A percentile compares a stretch with the other conserved stretches of the same genome.
Conservation (phyloP, 2,113 vertebrate species). For the Suricata suricatta region DNA sequence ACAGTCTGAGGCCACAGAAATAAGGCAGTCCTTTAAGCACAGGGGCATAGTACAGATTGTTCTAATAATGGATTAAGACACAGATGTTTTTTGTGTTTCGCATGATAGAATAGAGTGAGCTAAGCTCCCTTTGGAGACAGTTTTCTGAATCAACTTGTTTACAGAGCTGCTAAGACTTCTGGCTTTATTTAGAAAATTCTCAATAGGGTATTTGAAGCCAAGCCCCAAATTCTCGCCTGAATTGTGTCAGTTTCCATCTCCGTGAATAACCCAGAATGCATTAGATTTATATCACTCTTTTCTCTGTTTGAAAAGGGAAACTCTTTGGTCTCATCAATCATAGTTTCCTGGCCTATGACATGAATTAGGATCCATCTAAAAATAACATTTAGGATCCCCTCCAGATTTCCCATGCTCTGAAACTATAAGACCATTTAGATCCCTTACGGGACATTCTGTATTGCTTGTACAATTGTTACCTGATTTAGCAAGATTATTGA, state of each 20-base stretch:
- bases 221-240: slow-evolving; percentile 60
- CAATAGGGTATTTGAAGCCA: slow-evolving; percentile 63
- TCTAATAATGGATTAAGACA: slow-evolving; percentile 70
- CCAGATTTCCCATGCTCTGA: slow-evolving; percentile 22
- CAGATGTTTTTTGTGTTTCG: slow-evolving; percentile 69
- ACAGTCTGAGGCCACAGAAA: not conserved
- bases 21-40: not conserved
- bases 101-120: slow-evolving; percentile 52
- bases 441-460: not conserved
- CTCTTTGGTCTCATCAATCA: not conserved
- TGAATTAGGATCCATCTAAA: slow-evolving; percentile 16
- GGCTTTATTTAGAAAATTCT: slow-evolving; percentile 79
- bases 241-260: slow-evolving; percentile 63
- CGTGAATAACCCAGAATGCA: slow-evolving; percentile 45
- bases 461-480: not conserved
- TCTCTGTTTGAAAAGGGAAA: slow-evolving; percentile 56
- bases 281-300: slow-evolving; percentile 23
- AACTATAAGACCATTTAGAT: slow-evolving; percentile 13
- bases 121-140: slow-evolving; percentile 47
- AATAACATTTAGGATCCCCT: not conserved
- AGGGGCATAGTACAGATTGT: slow-evolving; percentile 47
- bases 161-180: slow-evolving; percentile 72
- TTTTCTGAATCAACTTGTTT: slow-evolving; percentile 79
- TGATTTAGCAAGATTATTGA: slow-evolving; percentile 7
- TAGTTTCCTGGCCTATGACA: slow-evolving; percentile 6